phyloP scores from a whole-genome alignment of 2,113 vertebrate species.

The Anhinga anhinga region DNA sequence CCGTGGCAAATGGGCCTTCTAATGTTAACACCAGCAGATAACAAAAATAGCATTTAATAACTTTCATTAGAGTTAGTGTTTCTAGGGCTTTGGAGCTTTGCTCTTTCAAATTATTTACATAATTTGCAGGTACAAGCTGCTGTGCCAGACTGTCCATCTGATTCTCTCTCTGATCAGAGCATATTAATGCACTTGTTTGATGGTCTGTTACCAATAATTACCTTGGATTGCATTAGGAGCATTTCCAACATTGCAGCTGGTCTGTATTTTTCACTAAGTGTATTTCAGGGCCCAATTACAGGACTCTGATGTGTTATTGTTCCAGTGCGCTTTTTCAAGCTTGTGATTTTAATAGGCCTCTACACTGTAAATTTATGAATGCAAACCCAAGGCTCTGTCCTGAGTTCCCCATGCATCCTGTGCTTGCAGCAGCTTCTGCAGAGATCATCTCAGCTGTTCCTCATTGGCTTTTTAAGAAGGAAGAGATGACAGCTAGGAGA shows the following conservation, averaged over 20 bases:
- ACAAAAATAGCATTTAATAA: constrained; percentile 65
- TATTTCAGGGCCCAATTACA: constrained; percentile 61
- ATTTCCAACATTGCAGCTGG: constrained; percentile 66
- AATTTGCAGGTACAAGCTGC: constrained; percentile 67
- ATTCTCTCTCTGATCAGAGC: constrained; percentile 51
- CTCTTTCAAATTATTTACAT: constrained; percentile 50
- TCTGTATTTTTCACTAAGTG: constrained; percentile 53
- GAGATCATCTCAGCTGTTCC: fast-evolving
- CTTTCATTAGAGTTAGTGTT: constrained; percentile 64
- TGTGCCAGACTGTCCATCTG: constrained; percentile 57
- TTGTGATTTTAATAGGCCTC: constrained; percentile 53
- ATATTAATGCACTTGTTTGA: constrained; percentile 61
- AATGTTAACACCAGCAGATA: constrained; percentile 36
- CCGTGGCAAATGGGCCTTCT: constrained; percentile 18
- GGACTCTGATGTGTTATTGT: constrained; percentile 65
- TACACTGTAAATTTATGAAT: neutral
- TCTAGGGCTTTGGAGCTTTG: constrained; percentile 55
- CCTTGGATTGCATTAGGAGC: constrained; percentile 68
- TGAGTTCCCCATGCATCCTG: fast-evolving
- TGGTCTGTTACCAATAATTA: constrained; percentile 70
- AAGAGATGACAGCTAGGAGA: neutral
- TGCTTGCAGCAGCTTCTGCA: neutral
- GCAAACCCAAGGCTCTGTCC: neutral
- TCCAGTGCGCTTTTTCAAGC: constrained; percentile 30
- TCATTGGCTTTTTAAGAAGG: neutral